phyloP scores from a whole-genome alignment of 2,888 invertebrate genomes.

The Hirtodrosophila cameraria region DNA sequence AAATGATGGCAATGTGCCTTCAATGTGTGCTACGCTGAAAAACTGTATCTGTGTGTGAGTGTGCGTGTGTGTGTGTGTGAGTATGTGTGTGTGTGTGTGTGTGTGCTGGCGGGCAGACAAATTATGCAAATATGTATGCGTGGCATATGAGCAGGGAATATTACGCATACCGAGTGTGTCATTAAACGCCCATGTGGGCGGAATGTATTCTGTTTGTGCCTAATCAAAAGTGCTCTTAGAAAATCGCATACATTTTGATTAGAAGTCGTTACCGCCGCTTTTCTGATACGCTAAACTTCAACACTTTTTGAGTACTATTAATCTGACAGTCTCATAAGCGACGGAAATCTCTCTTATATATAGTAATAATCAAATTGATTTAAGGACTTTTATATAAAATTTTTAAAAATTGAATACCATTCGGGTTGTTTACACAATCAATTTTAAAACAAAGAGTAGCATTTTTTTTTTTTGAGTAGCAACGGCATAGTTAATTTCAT shows the following conservation, averaged over 20 bases:
- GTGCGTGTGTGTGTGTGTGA: slow-evolving; percentile 2
- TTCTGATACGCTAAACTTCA: slow-evolving; percentile 22
- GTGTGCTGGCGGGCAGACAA: slow-evolving; percentile 46
- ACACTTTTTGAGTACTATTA: slow-evolving; percentile 20
- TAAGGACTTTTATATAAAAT: neutral
- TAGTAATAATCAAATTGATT: too few species aligned
- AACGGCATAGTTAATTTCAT: too few species aligned
- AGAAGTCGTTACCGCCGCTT: slow-evolving; percentile 32
- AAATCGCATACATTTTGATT: slow-evolving; percentile 49
- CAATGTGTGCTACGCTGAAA: too few species aligned
- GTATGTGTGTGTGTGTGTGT: slow-evolving; percentile 5
- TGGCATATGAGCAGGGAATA: slow-evolving; percentile 69
- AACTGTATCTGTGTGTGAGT: neutral
- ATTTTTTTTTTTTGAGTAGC: too few species aligned
- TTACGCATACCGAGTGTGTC: slow-evolving; percentile 73
- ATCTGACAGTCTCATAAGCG: neutral
- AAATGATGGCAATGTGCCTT: slow-evolving; percentile 73
- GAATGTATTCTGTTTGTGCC: slow-evolving; percentile 40
- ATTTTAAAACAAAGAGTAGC: too few species aligned
- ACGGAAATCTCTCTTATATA: too few species aligned
- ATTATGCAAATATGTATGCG: slow-evolving; percentile 73
- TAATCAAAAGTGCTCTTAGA: slow-evolving; percentile 61
- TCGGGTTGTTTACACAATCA: too few species aligned
- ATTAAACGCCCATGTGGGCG: slow-evolving; percentile 56
- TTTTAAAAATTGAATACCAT: too few species aligned